phyloP scores from a whole-genome alignment of 1,140 invertebrate species.

The Rhopalosiphum maidis region DNA sequence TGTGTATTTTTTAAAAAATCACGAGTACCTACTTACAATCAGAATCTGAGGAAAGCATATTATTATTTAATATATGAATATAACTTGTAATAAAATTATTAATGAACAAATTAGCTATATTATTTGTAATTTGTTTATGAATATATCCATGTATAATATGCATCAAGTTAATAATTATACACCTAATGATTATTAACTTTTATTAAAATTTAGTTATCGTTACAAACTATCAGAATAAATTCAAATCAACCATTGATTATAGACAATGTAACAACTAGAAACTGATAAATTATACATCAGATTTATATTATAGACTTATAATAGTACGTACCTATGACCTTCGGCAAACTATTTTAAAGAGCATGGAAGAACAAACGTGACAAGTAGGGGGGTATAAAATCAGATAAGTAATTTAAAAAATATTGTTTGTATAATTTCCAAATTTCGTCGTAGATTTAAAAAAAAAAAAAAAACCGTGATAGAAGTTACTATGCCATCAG shows the following conservation, averaged over 20 bases:
- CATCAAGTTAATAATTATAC: background rate
- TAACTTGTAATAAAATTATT: background rate
- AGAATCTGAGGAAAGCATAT: background rate
- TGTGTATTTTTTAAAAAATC: background rate
- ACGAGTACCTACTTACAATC: background rate
- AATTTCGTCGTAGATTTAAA: background rate
- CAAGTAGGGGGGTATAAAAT: accelerated
- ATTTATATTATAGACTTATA: background rate
- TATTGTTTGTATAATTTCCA: background rate
- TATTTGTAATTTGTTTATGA: background rate
- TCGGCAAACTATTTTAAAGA: background rate
- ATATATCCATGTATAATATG: too few relatives aligned
- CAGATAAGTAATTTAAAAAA: background rate
- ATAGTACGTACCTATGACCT: background rate
- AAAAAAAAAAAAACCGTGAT: too few relatives aligned
- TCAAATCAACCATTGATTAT: background rate
- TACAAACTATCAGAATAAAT: background rate
- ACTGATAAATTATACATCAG: background rate
- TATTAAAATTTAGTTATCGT: background rate
- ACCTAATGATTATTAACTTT: background rate
- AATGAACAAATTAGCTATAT: background rate
- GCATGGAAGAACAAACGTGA: background rate
- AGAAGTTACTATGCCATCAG: too few relatives aligned
- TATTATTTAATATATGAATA: background rate
- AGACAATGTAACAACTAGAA: background rate